Evolutionary conservation across 2,113 vertebrate genomes (phyloP).

Genomic region (Lutjanus erythropterus): DNA sequence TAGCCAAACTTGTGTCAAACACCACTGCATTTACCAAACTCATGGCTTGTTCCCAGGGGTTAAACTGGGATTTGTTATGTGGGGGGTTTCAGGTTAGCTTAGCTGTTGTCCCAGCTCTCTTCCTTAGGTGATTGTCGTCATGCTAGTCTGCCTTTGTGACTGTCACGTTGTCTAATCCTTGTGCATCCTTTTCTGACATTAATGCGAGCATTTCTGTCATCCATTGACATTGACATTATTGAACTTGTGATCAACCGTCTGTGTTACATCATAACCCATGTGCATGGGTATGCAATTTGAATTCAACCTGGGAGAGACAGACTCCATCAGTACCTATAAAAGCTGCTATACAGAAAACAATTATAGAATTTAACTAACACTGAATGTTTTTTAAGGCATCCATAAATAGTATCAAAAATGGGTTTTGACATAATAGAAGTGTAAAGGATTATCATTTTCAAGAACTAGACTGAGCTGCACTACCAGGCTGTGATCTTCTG

Average conservation of each 20-base stretch:
- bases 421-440: constrained; percentile 12
- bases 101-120: no score
- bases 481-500: constrained; percentile 32
- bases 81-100: no score
- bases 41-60: no score
- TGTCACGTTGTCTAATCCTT: no score
- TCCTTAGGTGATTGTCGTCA: no score
- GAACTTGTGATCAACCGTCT: neutral
- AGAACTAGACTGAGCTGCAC: constrained; percentile 8
- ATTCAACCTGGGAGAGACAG: neutral
- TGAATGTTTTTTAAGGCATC: no score
- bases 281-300: neutral
- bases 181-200: no score
- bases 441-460: constrained; percentile 19
- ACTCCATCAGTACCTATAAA: neutral
- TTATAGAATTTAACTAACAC: neutral
- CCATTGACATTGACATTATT: neutral
- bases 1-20: no score
- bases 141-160: no score
- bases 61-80: no score
- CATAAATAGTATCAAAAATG: neutral
- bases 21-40: no score
- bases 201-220: no score
- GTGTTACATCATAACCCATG: neutral
- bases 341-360: neutral